Evolutionary conservation across 2,797 vertebrate genomes (phyloP), one percentile per base, ranked within the genome.

Genomic region (Myotis pilosus): DNA sequence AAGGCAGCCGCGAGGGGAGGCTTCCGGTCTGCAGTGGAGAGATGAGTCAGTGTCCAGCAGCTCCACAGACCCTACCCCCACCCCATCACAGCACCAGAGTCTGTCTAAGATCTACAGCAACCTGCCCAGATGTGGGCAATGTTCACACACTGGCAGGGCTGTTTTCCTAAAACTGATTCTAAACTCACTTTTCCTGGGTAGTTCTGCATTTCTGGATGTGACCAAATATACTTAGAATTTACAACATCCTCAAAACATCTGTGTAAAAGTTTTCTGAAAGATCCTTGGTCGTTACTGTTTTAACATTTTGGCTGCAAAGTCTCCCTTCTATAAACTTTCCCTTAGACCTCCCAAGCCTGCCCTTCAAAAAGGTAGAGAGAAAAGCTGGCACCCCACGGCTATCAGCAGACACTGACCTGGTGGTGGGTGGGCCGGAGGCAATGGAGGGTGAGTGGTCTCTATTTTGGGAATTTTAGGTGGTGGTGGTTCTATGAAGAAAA

Each of bases 381-480:
- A 30, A 4, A 33, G 17, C n/a, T 2, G 53, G 62, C 13, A 20
- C 2, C 41, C 49, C 25, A 9, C 4, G n/a, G 57, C 33, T 30
- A 41, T 30, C 8, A 28, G 64, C 8, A 85, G 93, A 94, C 80
- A 62, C 92, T 98, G 97, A 99, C 99, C 99, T 98, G 99, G 98
- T 41, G 99, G 99, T 23, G 99, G 99, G 96, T 99, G 99, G 2
- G 98, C 98, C 49, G 99, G 98, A 69, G 99, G 99, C 96, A 99
- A 95, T 1, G 99, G 99, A 20, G 99, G 99, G 98, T 99, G 99
- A 8, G 99, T 98, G 96, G 98, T 98, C 98, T 99, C 99, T 94
- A 99, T 98, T 89, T 99, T 98, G 12, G 99, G 98, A 92, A 99
- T 99, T 98, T 99, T 99, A 96, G 98, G 98, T 94, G 99, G 99